Conservation (phyloP, 2,888 invertebrate genomes). For the Drosophila mulleri region DNA sequence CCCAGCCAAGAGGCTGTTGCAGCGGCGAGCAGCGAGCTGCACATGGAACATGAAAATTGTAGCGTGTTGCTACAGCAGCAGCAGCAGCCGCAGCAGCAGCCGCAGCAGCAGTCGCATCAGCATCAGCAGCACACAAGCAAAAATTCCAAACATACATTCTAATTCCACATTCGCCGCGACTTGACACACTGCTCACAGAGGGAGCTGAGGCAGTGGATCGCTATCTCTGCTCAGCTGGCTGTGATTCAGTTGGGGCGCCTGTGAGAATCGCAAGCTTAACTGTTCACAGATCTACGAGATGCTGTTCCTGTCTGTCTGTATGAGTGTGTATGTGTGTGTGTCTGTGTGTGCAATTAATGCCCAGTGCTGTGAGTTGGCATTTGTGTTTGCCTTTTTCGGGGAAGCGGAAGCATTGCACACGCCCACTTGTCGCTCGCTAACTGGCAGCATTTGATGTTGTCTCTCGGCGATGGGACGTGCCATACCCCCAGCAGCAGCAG, state of each 20-base stretch:
- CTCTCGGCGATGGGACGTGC: constrained; percentile 50
- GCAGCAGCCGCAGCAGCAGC: constrained; percentile 13
- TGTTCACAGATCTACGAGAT: constrained; percentile 64
- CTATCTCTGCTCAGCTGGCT: constrained; percentile 48
- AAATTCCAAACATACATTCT: constrained; percentile 81
- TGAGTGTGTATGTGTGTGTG: constrained; percentile 14
- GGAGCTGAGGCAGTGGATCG: constrained; percentile 44
- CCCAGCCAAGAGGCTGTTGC: constrained; percentile 55
- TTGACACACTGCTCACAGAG: constrained; percentile 69
- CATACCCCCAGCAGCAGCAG: constrained; percentile 48
- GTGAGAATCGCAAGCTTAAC: constrained; percentile 65
- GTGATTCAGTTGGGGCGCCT: constrained; percentile 64
- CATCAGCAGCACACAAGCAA: constrained; percentile 43
- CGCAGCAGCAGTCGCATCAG: constrained; percentile 27
- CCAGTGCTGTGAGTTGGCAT: constrained; percentile 49
- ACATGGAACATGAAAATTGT: constrained; percentile 77
- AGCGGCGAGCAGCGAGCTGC: constrained; percentile 55
- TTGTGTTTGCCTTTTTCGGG: constrained; percentile 60
- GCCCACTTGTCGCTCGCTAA: constrained; percentile 73
- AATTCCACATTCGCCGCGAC: constrained; percentile 75
- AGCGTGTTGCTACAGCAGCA: constrained; percentile 61
- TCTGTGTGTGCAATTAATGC: constrained; percentile 68
- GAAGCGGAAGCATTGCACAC: constrained; percentile 74
- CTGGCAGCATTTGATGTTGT: constrained; percentile 43
- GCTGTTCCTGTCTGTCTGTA: background rate